Evolutionary conservation across 2,888 invertebrate species (phyloP).

Genomic region (Aphidius colemani): DNA sequence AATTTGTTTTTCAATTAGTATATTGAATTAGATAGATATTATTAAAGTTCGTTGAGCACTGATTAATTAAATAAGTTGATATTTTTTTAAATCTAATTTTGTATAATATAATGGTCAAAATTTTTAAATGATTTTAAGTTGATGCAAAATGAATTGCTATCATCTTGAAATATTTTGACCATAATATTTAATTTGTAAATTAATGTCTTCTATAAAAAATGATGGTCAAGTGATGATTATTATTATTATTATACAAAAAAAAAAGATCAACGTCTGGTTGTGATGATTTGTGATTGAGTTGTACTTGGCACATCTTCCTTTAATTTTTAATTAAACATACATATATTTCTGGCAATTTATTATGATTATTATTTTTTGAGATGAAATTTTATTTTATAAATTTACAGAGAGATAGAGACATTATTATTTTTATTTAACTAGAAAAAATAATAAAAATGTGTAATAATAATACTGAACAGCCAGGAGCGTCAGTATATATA

Average conservation of each 20-base stretch:
- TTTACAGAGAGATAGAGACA: too few relatives aligned
- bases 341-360: neutral
- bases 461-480: neutral
- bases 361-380: neutral
- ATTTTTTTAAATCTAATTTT: constrained; percentile 39
- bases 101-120: neutral
- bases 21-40: constrained; percentile 43
- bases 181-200: neutral
- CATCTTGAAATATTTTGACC: neutral
- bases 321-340: neutral
- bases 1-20: constrained; percentile 38
- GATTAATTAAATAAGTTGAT: constrained; percentile 46
- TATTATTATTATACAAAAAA: neutral
- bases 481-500: neutral
- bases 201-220: neutral
- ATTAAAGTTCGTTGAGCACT: constrained; percentile 47
- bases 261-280: constrained; percentile 33
- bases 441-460: neutral
- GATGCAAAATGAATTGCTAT: too few relatives aligned
- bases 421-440: constrained; percentile 8
- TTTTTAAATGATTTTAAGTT: too few relatives aligned
- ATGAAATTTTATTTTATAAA: neutral
- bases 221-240: constrained; percentile 22
- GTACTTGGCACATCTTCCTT: constrained; percentile 9
- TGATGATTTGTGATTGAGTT: constrained; percentile 36